Evolutionary conservation across 2,888 invertebrate genomes (phyloP), one percentile per base, ranked within the genome.

Genomic region (Chalcosyrphus nemorum): DNA sequence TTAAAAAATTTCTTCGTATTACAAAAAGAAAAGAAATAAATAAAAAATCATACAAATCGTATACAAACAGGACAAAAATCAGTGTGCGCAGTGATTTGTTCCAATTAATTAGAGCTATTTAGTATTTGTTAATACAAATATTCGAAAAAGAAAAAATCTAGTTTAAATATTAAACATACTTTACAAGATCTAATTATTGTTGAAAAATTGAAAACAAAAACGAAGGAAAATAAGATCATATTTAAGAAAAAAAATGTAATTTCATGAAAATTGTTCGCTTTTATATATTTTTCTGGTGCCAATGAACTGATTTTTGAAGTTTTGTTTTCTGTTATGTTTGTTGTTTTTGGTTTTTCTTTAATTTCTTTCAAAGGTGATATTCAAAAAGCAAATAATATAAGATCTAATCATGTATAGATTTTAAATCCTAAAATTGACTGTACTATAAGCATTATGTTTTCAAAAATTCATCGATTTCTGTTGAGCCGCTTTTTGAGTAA

Each of bases 401-500:
- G n/a, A n/a, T 43, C 43, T 81, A 71, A 66, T 72, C 38, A 54
- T 66, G 63, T 47, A 45, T 68, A 77, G 47, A 72, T 45, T 27
- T 75, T 63, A 29, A 66, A 45, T 82, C 76, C 61, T 78, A 29
- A 66, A 61, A 66, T 81, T 77, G 45, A 77, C 61, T 77, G 76
- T 77, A 71, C 52, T 76, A 75, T 75, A 76, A 81, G 76, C 82
- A 72, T 71, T 70, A 52, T 77, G 57, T 78, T 78, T 87, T 87
- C 86, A 86, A 87, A 88, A 89, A 87, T 88, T 87, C 88, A 89
- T 89, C 88, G 89, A 89, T 89, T 89, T 90, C 89, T 89, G 87
- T 87, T 88, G 81, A 88, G 87, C 88, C 88, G 88, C 88, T 87
- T 87, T 87, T 80, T 77, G 45, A 72, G 47, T 68, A 57, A 32